Evolutionary conservation across 2,888 invertebrate genomes (phyloP).

Genomic region (Orthosia cruda): DNA sequence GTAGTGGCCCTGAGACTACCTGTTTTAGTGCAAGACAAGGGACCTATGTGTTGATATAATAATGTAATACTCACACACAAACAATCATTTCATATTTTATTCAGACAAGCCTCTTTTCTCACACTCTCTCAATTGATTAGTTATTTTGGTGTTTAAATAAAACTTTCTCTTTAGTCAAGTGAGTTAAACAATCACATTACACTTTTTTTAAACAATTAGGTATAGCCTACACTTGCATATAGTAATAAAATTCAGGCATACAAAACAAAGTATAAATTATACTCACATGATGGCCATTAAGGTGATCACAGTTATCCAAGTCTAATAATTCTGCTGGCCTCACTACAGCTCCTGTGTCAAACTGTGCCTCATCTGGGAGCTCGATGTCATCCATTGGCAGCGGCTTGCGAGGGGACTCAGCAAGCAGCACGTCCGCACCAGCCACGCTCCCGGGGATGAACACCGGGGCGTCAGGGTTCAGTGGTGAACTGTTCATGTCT

Average conservation of each 20-base stretch:
- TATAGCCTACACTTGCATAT: not conserved
- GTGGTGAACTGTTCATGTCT: constrained; percentile 95
- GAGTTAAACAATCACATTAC: constrained; percentile 1
- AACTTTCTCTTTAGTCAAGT: constrained; percentile 33
- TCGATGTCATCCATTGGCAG: constrained; percentile 93
- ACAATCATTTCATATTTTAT: constrained; percentile 10
- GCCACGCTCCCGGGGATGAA: constrained; percentile 94
- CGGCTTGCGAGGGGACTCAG: constrained; percentile 95
- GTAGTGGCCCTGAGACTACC: not conserved
- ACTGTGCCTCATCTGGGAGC: constrained; percentile 92
- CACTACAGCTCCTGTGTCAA: constrained; percentile 92
- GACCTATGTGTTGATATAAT: not conserved
- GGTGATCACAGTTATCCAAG: constrained; percentile 90
- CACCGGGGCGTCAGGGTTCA: constrained; percentile 97
- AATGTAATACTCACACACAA: not conserved
- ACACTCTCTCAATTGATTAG: constrained; percentile 14
- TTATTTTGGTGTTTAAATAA: not conserved
- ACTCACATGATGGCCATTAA: constrained; percentile 92
- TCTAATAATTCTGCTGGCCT: constrained; percentile 92
- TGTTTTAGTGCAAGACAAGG: not conserved
- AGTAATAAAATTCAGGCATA: not conserved
- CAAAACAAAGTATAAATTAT: constrained; percentile 10
- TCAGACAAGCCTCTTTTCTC: constrained; percentile 22
- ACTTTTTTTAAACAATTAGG: not conserved
- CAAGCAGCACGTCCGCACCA: constrained; percentile 91